Percentiles rank a stretch among this genome's conserved stretches.
Conservation (phyloP, 1,140 invertebrate species). For the Alviniconcha marisindica region DNA sequence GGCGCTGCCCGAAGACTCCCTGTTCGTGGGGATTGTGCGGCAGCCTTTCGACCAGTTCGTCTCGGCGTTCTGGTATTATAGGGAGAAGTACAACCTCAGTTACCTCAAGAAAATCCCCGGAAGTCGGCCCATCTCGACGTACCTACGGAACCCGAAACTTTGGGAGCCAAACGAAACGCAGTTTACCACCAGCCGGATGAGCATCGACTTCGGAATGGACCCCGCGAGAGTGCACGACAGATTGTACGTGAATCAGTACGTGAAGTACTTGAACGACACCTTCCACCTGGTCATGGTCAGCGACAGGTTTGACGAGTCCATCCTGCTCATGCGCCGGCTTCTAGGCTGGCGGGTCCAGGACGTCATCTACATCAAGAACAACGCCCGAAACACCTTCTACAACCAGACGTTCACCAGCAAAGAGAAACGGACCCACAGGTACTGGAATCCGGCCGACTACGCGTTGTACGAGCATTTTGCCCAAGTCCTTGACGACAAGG, state of each 20-base stretch:
- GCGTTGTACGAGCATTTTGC: slow-evolving; percentile 23
- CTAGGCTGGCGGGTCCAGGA: slow-evolving; percentile 62
- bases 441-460: slow-evolving; percentile 9
- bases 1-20: slow-evolving; percentile 47
- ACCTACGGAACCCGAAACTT: slow-evolving; percentile 38
- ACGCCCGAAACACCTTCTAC: neutral
- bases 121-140: slow-evolving; percentile 47
- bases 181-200: slow-evolving; percentile 62
- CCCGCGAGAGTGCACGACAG: slow-evolving; percentile 22
- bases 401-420: neutral
- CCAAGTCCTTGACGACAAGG: neutral
- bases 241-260: slow-evolving; percentile 34
- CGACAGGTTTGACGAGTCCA: slow-evolving; percentile 63
- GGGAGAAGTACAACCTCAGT: slow-evolving; percentile 32
- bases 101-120: slow-evolving; percentile 50
- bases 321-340: slow-evolving; percentile 56
- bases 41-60: slow-evolving; percentile 61
- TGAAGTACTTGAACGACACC: slow-evolving; percentile 52
- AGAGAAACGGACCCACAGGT: neutral
- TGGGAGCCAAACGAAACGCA: slow-evolving; percentile 41
- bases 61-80: slow-evolving; percentile 55
- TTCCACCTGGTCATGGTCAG: slow-evolving; percentile 59
- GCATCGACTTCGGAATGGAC: slow-evolving; percentile 59
- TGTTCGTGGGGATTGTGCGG: slow-evolving; percentile 62
- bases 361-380: slow-evolving; percentile 48